A percentile compares a stretch with the other conserved stretches of the same genome.
Evolutionary conservation across 2,797 vertebrate species (phyloP).

Genomic region (Amblyopsis hoosieri): DNA sequence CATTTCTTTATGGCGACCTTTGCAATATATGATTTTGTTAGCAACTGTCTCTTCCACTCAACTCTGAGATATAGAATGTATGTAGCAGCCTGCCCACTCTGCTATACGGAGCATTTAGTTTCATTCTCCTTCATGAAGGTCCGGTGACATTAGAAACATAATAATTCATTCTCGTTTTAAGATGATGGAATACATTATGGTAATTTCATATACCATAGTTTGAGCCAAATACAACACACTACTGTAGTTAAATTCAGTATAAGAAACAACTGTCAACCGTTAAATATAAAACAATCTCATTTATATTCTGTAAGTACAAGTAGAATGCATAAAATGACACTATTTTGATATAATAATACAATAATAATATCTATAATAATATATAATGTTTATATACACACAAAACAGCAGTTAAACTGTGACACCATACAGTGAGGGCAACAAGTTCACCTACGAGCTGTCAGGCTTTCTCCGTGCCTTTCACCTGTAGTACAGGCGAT

Average conservation of each 20-base stretch:
- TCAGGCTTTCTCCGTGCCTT: slow-evolving; percentile 22
- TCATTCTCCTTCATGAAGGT: no score
- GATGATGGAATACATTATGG: no score
- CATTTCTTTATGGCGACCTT: slow-evolving; percentile 15
- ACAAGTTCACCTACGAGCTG: slow-evolving; percentile 43
- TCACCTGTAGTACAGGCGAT: slow-evolving; percentile 47
- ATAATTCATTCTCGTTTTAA: no score
- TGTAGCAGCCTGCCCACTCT: slow-evolving; percentile 7
- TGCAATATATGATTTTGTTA: slow-evolving; percentile 27
- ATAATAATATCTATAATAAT: no score
- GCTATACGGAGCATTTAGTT: background rate
- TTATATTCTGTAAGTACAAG: no score
- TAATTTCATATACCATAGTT: no score
- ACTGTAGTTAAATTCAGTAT: background rate
- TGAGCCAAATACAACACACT: no score
- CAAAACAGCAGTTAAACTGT: background rate
- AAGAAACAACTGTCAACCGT: no score
- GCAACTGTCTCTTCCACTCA: slow-evolving; percentile 24
- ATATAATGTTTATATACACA: background rate
- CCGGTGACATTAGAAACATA: no score
- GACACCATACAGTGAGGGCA: slow-evolving; percentile 25
- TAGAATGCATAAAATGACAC: no score
- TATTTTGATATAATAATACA: no score
- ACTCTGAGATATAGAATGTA: slow-evolving; percentile 20
- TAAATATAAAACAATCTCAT: no score